Conservation (phyloP, 92 coral and sea anemone genomes). For the Paragorgia papillata region DNA sequence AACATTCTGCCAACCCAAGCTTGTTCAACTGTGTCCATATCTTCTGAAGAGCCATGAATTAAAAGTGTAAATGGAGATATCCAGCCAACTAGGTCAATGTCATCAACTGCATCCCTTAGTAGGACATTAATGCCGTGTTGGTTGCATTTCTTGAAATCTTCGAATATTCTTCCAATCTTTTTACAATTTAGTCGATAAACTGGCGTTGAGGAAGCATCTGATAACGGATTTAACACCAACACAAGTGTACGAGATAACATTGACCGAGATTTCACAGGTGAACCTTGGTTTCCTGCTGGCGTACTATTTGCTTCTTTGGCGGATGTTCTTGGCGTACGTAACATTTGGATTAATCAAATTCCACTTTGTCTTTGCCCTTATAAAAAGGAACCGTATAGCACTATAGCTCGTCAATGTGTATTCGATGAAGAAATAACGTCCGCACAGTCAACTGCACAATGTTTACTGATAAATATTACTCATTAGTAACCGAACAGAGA, state of each 20-base stretch:
- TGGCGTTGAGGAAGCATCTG: slow-evolving; percentile 10
- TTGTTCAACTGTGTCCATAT: slow-evolving; percentile 76
- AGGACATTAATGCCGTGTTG: slow-evolving; percentile 34
- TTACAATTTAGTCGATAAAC: not conserved
- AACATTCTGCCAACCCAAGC: slow-evolving; percentile 92
- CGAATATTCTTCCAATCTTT: slow-evolving; percentile 22
- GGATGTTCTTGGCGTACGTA: not conserved
- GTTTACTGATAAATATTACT: not conserved
- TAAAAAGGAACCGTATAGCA: not conserved
- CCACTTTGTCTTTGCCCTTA: not conserved
- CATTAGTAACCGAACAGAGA: not conserved
- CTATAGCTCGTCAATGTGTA: not conserved
- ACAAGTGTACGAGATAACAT: slow-evolving; percentile 32
- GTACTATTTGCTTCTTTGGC: not conserved
- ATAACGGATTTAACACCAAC: slow-evolving; percentile 17
- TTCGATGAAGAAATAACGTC: not conserved
- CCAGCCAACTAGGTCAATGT: slow-evolving; percentile 87
- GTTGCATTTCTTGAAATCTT: slow-evolving; percentile 29
- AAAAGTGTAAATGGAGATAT: slow-evolving; percentile 83
- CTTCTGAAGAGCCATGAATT: slow-evolving; percentile 91
- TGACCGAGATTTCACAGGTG: slow-evolving; percentile 19
- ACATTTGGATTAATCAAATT: not conserved
- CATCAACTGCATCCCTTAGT: slow-evolving; percentile 56
- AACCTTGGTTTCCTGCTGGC: slow-evolving; percentile 8
- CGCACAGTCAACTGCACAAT: too few relatives aligned